phyloP scores from a whole-genome alignment of 1,140 invertebrate genomes.

The Diorhabda carinulata region DNA sequence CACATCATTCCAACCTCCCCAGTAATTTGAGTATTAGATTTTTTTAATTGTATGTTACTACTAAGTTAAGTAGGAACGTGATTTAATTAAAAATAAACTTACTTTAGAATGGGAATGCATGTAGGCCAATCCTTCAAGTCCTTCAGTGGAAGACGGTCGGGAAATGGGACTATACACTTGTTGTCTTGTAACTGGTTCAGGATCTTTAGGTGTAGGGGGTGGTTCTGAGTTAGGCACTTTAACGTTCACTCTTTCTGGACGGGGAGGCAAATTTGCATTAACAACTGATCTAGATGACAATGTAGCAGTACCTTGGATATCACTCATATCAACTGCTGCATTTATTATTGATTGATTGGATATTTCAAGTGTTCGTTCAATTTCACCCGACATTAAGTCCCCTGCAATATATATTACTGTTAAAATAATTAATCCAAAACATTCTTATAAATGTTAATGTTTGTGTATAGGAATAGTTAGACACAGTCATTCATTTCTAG shows the following conservation, averaged over 20 bases:
- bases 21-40: too few relatives aligned
- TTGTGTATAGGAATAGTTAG: too few relatives aligned
- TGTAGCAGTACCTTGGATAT: slow-evolving; percentile 50
- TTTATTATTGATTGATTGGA: slow-evolving; percentile 82
- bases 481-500: too few relatives aligned
- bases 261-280: slow-evolving; percentile 53
- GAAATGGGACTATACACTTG: slow-evolving; percentile 67
- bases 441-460: too few relatives aligned
- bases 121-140: slow-evolving; percentile 57
- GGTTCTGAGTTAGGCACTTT: slow-evolving; percentile 42
- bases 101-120: slow-evolving; percentile 46
- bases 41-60: too few relatives aligned
- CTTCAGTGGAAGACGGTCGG: slow-evolving; percentile 56
- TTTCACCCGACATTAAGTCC: slow-evolving; percentile 83
- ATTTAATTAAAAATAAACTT: slow-evolving; percentile 11
- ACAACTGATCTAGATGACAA: slow-evolving; percentile 48
- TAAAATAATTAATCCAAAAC: too few relatives aligned
- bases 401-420: slow-evolving; percentile 1
- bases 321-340: slow-evolving; percentile 79
- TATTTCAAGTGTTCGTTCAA: slow-evolving; percentile 81
- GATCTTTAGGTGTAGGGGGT: slow-evolving; percentile 33
- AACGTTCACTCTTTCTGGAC: slow-evolving; percentile 55
- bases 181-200: slow-evolving; percentile 38
- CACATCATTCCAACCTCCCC: too few relatives aligned
- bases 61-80: not conserved